A percentile compares a stretch with the other conserved stretches of the same genome.
These are phyloP conservation scores for Todus mexicanus DNA, from an alignment of 2,797 vertebrate species.

Conservation along the genomic window DNA sequence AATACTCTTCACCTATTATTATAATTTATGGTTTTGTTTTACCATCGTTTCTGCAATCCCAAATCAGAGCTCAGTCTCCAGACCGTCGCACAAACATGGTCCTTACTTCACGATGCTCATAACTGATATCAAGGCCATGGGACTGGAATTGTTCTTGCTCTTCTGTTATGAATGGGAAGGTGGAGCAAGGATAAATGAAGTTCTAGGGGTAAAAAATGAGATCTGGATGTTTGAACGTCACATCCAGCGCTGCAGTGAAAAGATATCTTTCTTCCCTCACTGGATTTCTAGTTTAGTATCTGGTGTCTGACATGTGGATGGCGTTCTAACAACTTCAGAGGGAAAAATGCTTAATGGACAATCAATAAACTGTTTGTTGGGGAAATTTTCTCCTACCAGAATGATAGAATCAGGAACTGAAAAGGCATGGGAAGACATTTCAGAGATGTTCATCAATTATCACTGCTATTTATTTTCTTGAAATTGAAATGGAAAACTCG, in stretches of 20 bases:
- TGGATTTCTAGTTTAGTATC: not conserved
- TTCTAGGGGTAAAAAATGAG: not conserved
- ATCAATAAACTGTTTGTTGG: constrained; percentile 7
- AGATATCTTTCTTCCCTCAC: not conserved
- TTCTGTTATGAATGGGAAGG: not conserved
- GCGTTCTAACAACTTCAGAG: not conserved
- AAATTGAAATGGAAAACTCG: not conserved
- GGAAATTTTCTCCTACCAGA: not conserved
- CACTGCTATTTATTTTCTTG: not conserved
- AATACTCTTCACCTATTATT: not conserved
- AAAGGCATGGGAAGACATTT: not conserved
- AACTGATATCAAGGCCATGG: not conserved
- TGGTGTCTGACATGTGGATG: not conserved
- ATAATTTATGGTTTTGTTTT: not conserved
- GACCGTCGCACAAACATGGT: rapidly evolving
- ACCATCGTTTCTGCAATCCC: not conserved
- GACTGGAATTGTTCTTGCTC: not conserved
- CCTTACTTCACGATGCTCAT: not conserved
- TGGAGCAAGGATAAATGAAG: not conserved
- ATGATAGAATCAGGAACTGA: not conserved
- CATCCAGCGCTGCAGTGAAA: not conserved
- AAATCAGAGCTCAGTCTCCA: not conserved
- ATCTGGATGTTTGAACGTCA: not conserved
- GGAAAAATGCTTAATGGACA: not conserved
- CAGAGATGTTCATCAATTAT: constrained; percentile 30